phyloP scores from a whole-genome alignment of 23 tunicate genomes.

The Corella eumyota region DNA sequence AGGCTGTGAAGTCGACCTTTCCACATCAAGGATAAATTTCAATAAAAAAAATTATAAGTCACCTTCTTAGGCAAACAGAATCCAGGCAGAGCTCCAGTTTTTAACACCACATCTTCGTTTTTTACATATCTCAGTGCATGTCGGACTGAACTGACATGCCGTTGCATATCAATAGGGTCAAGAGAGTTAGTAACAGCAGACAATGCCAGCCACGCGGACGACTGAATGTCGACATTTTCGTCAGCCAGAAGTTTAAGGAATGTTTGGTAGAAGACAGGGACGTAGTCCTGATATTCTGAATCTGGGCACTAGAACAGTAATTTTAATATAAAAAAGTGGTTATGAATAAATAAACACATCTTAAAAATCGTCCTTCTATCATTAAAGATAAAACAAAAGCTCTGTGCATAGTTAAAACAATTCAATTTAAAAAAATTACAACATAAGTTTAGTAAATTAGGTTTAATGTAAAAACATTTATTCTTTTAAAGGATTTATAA shows the following conservation, averaged over 20 bases:
- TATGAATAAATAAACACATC: background rate
- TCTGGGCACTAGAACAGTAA: conserved; percentile 18
- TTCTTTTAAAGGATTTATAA: no score
- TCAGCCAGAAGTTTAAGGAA: conserved; percentile 77
- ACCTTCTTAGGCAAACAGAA: conserved; percentile 87
- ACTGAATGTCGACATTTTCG: conserved; percentile 36
- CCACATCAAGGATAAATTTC: no score
- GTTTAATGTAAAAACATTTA: no score
- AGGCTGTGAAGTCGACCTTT: no score
- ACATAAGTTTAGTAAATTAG: no score
- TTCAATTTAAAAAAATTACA: no score
- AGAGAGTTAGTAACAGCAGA: conserved; percentile 38
- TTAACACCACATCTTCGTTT: conserved; percentile 41
- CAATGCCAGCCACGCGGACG: conserved; percentile 62
- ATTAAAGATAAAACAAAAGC: no score
- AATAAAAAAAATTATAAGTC: no score
- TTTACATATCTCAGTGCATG: conserved; percentile 54
- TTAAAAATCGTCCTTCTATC: background rate
- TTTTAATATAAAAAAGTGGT: background rate
- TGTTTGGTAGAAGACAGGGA: conserved; percentile 53
- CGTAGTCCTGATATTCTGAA: conserved; percentile 52
- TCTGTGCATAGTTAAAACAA: no score
- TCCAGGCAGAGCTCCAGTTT: conserved; percentile 76
- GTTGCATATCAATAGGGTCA: conserved; percentile 60
- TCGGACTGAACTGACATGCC: conserved; percentile 81